A percentile compares a stretch with the other conserved stretches of the same genome.
These are phyloP conservation scores for Incurvaria masculella DNA, from an alignment of 2,888 invertebrate species.

Conservation along the genomic window DNA sequence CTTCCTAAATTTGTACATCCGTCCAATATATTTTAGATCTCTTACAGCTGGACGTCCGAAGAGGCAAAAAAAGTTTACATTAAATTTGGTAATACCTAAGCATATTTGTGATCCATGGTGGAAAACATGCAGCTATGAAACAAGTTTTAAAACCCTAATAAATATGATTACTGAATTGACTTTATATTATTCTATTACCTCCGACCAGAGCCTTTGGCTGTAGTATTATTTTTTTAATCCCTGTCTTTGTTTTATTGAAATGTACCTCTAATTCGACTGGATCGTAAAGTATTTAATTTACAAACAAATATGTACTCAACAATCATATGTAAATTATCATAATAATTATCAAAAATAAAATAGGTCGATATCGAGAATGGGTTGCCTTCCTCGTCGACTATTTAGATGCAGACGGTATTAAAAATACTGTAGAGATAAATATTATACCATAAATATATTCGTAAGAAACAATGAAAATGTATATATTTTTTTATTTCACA, in stretches of 20 bases:
- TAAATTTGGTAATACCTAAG: neutral
- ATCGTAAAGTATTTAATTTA: neutral
- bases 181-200: constrained; percentile 53
- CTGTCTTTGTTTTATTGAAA: constrained; percentile 52
- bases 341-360: neutral
- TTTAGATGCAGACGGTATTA: neutral
- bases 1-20: neutral
- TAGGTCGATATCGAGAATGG: neutral
- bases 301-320: neutral
- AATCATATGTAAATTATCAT: neutral
- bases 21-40: neutral
- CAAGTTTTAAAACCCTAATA: constrained; percentile 30
- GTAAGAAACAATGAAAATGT: constrained; percentile 54
- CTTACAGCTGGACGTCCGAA: neutral
- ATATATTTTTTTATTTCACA: constrained; percentile 51
- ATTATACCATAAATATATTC: constrained; percentile 47
- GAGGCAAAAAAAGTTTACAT: neutral
- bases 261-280: constrained; percentile 23
- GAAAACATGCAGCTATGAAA: neutral
- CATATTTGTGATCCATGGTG: neutral
- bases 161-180: constrained; percentile 57
- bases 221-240: constrained; percentile 38
- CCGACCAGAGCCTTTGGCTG: constrained; percentile 53
- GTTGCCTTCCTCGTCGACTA: neutral
- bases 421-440: neutral